Evolutionary conservation across 2,888 invertebrate species (phyloP), one percentile per base, ranked within the genome.

Genomic region (Drosophila neutralis): DNA sequence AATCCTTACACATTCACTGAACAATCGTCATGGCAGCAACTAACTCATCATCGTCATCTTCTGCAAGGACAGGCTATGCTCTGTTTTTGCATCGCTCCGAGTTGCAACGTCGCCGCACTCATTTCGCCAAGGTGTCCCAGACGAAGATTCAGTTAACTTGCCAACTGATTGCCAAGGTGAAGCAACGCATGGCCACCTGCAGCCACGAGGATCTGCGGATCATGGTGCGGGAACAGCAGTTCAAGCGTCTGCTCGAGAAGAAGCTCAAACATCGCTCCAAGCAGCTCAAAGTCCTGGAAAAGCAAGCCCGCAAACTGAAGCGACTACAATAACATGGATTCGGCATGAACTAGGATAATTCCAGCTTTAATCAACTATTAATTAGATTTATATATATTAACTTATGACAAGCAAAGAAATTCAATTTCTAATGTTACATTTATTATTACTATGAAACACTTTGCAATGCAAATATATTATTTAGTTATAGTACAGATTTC

Each of bases 1-100:
- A 64, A 49, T 57, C 52, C 31, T 15, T 40, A 83, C 53, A 68
- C 89, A 84, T 56, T 84, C 66, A 72, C 8, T 63, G 24, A 75
- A n/a, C 57, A 65, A 40, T 61, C 83, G 56, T 61, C 69, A 84
- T 84, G 88, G 71, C 53, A 74, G 48, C 85, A 69, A 73, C 77
- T 67, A 33, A 54, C 8, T 24, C 53, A 4, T 24, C 52, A 2
- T 27, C 35, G 0, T 18, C 33, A 2, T 10, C 53, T 2, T 5
- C 56, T 21, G 3, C 53, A 38, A 53, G 61, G 33, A 70, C 80
- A 36, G 83, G 76, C 33, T 86, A 90, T 68, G 89, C 90, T 4
- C 21, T 87, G 21, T 88, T 78, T 49, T 18, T 90, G 76, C 86
- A 87, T 38, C 86, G 83, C 7, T 57, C 73, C 27, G 90, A 88